Conservation (phyloP, 37 sponge, comb jelly and placozoan genomes). For the Aphrocallistes beatrix region DNA sequence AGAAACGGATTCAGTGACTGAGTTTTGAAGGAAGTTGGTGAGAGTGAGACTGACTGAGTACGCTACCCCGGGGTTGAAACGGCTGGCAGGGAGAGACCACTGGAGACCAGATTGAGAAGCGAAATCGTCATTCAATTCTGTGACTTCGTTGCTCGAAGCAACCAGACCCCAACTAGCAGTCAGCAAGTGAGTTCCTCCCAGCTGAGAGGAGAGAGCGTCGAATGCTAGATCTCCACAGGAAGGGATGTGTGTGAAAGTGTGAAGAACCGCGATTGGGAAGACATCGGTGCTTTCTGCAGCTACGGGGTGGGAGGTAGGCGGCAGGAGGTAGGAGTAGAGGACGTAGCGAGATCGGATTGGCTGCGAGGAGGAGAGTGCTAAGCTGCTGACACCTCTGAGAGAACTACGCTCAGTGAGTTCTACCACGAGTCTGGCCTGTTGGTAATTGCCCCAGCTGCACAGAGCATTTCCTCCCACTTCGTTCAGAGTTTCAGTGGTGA, state of each 20-base stretch:
- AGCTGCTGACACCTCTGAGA: background rate
- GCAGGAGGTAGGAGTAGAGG: background rate
- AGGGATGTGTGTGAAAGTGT: background rate
- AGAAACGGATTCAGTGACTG: background rate
- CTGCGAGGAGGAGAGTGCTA: background rate
- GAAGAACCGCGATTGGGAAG: background rate
- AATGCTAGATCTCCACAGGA: background rate
- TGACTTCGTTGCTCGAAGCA: background rate
- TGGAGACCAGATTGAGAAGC: background rate
- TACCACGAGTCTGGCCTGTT: constrained; percentile 35
- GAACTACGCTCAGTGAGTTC: background rate
- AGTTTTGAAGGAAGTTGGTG: background rate
- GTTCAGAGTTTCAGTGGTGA: constrained; percentile 6
- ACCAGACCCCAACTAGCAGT: background rate
- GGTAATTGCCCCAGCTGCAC: constrained; percentile 47
- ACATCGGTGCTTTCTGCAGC: background rate
- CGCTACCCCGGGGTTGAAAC: background rate
- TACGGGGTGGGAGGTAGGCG: background rate
- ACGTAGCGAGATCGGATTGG: background rate
- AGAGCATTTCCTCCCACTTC: constrained; percentile 24
- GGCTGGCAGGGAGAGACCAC: background rate
- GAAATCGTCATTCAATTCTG: background rate
- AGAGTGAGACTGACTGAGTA: background rate
- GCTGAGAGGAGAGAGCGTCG: background rate
- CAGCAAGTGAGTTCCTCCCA: background rate